These are phyloP conservation scores for Leptothorax acervorum DNA, from an alignment of 2,888 invertebrate species.

Conservation along the genomic window DNA sequence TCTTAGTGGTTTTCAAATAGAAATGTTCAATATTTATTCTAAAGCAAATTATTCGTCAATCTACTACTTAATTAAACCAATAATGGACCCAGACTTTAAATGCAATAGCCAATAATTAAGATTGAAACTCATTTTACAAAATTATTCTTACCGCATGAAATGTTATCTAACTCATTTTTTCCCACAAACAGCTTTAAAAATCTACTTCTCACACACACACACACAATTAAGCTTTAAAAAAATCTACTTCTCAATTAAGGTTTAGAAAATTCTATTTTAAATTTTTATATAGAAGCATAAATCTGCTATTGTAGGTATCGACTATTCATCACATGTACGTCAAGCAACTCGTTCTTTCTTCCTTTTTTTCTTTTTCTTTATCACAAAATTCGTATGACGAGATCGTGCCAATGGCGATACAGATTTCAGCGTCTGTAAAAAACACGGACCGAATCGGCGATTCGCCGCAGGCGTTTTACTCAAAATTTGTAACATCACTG, in stretches of 20 bases:
- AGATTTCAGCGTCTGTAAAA: constrained; percentile 30
- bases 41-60: background rate
- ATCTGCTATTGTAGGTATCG: background rate
- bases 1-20: background rate
- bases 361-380: background rate
- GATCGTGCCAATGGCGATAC: constrained; percentile 26
- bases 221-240: background rate
- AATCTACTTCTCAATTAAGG: background rate
- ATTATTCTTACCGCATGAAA: background rate
- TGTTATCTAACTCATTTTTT: background rate
- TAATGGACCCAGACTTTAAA: background rate
- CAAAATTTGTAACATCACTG: constrained; percentile 59
- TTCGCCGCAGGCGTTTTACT: constrained; percentile 61
- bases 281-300: constrained; percentile 8
- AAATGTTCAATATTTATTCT: background rate
- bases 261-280: background rate
- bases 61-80: background rate
- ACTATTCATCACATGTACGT: constrained; percentile 16
- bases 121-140: background rate
- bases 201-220: background rate
- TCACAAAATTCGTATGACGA: background rate
- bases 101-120: background rate
- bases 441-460: constrained; percentile 14
- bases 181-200: background rate
- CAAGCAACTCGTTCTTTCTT: background rate